Conservation (phyloP, 2,888 invertebrate genomes). For the Ornithoptera alexandrae region DNA sequence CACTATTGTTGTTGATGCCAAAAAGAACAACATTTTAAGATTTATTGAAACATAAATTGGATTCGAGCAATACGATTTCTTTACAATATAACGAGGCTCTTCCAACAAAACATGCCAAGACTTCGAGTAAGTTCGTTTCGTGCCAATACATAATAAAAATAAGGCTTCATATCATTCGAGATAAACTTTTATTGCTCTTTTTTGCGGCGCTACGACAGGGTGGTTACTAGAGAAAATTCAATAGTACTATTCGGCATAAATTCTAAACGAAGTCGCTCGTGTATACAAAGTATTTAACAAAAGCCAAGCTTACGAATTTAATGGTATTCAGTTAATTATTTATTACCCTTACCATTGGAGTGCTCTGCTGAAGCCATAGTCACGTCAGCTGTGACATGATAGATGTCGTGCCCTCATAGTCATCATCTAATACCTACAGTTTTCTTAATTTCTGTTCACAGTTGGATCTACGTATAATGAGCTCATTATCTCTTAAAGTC, state of each 20-base stretch:
- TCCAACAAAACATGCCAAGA: slow-evolving; percentile 58
- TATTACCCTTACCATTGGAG: no score
- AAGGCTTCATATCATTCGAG: slow-evolving; percentile 32
- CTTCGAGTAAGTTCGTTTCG: slow-evolving; percentile 41
- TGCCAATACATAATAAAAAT: slow-evolving; percentile 52
- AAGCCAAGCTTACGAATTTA: no score
- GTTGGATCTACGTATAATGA: no score
- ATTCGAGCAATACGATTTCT: slow-evolving; percentile 47
- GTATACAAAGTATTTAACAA: no score
- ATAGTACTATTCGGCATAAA: neutral
- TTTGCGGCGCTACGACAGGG: slow-evolving; percentile 8
- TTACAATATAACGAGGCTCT: slow-evolving; percentile 47
- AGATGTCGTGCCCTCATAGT: no score
- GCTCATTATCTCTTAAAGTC: no score
- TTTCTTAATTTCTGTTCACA: no score
- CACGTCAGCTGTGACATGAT: no score
- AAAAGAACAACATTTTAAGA: slow-evolving; percentile 35
- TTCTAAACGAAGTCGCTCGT: no score
- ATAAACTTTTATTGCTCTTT: slow-evolving; percentile 28
- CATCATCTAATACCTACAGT: no score
- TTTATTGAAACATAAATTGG: slow-evolving; percentile 44
- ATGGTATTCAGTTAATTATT: no score
- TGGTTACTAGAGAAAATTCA: neutral
- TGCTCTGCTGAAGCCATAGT: no score
- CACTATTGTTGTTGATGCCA: slow-evolving; percentile 34